These are phyloP conservation scores for Buceros bicornis DNA, from an alignment of 2,797 vertebrate genomes.

Conservation along the genomic window DNA sequence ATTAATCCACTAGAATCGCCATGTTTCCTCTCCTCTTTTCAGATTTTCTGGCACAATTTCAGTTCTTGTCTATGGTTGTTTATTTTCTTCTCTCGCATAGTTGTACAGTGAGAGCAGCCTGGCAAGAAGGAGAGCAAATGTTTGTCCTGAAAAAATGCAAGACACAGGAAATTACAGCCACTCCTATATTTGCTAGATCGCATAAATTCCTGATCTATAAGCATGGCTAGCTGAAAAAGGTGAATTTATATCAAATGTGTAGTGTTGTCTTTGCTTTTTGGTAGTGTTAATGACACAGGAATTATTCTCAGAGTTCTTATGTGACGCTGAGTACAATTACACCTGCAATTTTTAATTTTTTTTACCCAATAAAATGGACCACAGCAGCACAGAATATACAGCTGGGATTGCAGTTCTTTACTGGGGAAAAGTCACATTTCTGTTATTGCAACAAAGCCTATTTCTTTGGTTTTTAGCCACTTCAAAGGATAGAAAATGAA, in stretches of 20 bases:
- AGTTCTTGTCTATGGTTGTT: constrained; percentile 47
- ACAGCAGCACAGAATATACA: not conserved
- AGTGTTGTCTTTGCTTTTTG: constrained; percentile 28
- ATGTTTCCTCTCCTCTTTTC: not conserved
- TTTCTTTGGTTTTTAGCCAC: constrained; percentile 80
- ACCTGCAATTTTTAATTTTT: not conserved
- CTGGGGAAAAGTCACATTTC: not conserved
- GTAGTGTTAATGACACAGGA: not conserved
- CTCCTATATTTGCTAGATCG: constrained; percentile 18
- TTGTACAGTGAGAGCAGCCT: constrained; percentile 43
- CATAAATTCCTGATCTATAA: constrained; percentile 48
- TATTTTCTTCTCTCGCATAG: constrained; percentile 43
- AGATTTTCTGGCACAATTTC: constrained; percentile 8
- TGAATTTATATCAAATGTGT: constrained; percentile 29
- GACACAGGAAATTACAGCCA: constrained; percentile 45
- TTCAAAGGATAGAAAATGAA: constrained; percentile 97
- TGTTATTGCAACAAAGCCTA: not conserved
- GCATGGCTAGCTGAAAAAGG: constrained; percentile 45
- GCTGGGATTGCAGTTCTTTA: not conserved
- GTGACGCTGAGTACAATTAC: not conserved
- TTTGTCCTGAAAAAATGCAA: constrained; percentile 53
- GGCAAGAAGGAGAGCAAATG: constrained; percentile 54
- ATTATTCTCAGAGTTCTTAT: not conserved
- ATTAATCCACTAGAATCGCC: not conserved
- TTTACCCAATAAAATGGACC: not conserved